These are phyloP conservation scores for Astur gentilis DNA, from an alignment of 2,113 vertebrate species.

Conservation along the genomic window DNA sequence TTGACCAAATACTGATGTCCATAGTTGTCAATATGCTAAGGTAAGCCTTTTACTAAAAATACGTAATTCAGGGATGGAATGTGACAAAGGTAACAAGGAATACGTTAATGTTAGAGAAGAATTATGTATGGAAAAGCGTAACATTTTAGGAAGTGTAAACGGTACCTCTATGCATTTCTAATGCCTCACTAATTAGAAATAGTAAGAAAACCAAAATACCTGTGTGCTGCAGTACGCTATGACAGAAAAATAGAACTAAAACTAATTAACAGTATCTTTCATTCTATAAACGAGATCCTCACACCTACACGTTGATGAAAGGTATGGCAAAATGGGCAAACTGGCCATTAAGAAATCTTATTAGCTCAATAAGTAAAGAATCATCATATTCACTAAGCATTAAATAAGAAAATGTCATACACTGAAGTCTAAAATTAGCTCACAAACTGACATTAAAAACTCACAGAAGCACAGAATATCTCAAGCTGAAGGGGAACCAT, in stretches of 20 bases:
- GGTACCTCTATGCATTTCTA: not conserved
- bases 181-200: not conserved
- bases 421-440: not conserved
- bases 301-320: not conserved
- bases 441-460: not conserved
- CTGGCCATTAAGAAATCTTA: not conserved
- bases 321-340: not conserved
- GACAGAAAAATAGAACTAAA: not conserved
- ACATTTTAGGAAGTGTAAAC: not conserved
- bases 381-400: not conserved
- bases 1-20: not conserved
- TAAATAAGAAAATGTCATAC: not conserved
- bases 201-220: not conserved
- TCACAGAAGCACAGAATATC: not conserved
- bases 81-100: not conserved
- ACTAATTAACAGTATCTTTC: not conserved
- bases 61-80: not conserved
- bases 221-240: not conserved
- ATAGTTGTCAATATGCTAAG: not conserved
- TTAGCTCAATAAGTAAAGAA: not conserved
- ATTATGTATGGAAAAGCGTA: not conserved
- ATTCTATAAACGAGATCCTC: not conserved
- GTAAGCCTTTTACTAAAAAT: not conserved
- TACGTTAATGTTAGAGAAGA: not conserved
- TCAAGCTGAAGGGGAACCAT: not conserved